Conservation (phyloP, 1,140 invertebrate species). For the Temnothorax longispinosus region DNA sequence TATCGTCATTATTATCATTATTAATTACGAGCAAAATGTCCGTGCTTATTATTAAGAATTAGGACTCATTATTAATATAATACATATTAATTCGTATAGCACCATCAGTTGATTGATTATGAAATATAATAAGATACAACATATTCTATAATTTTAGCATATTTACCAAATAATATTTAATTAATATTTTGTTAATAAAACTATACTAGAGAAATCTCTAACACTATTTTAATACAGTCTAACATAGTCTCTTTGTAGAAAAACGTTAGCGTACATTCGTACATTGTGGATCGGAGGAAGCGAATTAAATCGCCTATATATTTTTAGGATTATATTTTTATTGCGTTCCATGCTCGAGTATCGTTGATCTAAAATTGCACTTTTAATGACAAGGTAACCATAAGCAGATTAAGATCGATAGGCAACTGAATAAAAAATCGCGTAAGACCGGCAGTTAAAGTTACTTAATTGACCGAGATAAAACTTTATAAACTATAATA, state of each 20-base stretch:
- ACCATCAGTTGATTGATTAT: not conserved
- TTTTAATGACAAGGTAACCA: not conserved
- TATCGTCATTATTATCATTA: not conserved
- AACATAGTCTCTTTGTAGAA: not conserved
- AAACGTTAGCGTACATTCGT: not conserved
- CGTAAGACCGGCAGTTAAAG: not conserved
- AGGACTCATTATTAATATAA: not conserved
- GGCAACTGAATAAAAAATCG: conserved; percentile 22
- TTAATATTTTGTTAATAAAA: not conserved
- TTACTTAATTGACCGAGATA: not conserved
- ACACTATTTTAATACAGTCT: not conserved
- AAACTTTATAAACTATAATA: not conserved
- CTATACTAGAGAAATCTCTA: not conserved
- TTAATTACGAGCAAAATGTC: not conserved
- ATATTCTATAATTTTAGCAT: not conserved
- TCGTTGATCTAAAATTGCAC: not conserved
- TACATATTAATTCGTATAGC: not conserved
- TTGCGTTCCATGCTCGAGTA: not conserved
- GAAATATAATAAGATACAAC: not conserved
- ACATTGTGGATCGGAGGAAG: not conserved
- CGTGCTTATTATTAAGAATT: not conserved
- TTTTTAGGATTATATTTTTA: not conserved
- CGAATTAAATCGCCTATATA: not conserved
- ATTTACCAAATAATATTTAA: not conserved
- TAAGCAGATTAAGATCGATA: not conserved